phyloP scores from a whole-genome alignment of 2,888 invertebrate species.

The Oasisia sp. region DNA sequence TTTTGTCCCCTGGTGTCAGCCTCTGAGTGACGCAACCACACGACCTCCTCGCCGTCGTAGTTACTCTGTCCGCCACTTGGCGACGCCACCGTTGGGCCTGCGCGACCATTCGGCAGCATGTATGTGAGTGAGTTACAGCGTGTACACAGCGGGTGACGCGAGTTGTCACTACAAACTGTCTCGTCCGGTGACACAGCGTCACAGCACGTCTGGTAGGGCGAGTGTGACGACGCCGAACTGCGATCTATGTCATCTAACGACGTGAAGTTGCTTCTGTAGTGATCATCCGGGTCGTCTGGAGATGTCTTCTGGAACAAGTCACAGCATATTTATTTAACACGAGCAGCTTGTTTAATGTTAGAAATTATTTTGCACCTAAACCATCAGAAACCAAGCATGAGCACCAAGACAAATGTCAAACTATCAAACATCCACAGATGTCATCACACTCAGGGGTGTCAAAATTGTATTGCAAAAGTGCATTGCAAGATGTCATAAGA shows the following conservation, averaged over 20 bases:
- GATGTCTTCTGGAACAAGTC: not conserved
- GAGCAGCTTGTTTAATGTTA: not conserved
- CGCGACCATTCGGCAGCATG: not conserved
- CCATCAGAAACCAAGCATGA: not conserved
- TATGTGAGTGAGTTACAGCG: not conserved
- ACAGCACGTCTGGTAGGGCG: not conserved
- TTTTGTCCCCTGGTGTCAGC: not conserved
- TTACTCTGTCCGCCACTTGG: conserved; percentile 4
- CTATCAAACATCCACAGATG: not conserved
- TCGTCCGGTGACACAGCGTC: not conserved
- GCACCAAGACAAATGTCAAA: too few relatives aligned
- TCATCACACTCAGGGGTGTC: not conserved
- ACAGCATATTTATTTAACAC: not conserved
- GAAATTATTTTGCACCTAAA: not conserved
- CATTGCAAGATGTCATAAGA: too few relatives aligned
- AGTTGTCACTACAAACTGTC: conserved; percentile 3
- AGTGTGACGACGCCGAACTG: not conserved
- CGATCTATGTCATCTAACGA: not conserved
- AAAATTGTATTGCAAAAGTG: too few relatives aligned
- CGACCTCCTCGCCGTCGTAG: not conserved
- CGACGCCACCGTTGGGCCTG: not conserved
- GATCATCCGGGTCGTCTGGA: not conserved
- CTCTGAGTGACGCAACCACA: not conserved
- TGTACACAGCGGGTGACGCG: not conserved
- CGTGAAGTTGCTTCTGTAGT: not conserved